Conservation (phyloP, 2,797 vertebrate species). For the Hydrophis major region DNA sequence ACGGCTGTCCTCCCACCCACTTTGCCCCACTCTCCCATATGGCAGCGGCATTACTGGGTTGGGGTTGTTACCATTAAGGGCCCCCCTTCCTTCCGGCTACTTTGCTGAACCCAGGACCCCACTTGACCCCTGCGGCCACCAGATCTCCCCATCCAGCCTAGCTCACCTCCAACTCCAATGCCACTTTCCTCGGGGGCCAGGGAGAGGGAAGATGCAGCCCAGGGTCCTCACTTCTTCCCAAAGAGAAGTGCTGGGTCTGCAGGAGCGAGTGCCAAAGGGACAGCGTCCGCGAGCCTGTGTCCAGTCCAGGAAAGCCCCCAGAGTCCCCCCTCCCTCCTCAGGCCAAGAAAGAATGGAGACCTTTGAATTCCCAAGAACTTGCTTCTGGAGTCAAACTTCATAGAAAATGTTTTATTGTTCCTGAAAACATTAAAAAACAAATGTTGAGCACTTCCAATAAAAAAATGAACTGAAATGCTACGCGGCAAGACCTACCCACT, state of each 20-base stretch:
- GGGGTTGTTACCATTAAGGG: neutral
- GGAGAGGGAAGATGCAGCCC: neutral
- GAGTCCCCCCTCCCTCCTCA: neutral
- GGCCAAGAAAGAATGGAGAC: neutral
- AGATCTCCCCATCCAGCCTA: neutral
- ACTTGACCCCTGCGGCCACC: neutral
- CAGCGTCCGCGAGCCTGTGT: neutral
- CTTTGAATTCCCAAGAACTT: conserved; percentile 39
- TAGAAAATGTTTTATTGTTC: conserved; percentile 94
- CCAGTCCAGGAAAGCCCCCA: neutral
- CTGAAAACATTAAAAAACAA: conserved; percentile 97
- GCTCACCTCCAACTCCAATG: neutral
- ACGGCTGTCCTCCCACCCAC: neutral
- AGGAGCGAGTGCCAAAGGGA: neutral
- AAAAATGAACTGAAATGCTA: conserved; percentile 90
- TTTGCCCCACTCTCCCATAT: neutral
- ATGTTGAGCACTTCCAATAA: conserved; percentile 91
- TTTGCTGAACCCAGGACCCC: neutral
- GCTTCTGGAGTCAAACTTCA: conserved; percentile 55
- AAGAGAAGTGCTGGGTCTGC: neutral
- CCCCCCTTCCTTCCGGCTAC: neutral
- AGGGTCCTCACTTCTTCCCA: neutral
- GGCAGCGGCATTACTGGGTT: neutral
- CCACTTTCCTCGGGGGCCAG: neutral
- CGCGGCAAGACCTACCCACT: conserved; percentile 94